Evolutionary conservation across 2,113 vertebrate genomes (phyloP).

Genomic region (Heloderma charlesbogerti): DNA sequence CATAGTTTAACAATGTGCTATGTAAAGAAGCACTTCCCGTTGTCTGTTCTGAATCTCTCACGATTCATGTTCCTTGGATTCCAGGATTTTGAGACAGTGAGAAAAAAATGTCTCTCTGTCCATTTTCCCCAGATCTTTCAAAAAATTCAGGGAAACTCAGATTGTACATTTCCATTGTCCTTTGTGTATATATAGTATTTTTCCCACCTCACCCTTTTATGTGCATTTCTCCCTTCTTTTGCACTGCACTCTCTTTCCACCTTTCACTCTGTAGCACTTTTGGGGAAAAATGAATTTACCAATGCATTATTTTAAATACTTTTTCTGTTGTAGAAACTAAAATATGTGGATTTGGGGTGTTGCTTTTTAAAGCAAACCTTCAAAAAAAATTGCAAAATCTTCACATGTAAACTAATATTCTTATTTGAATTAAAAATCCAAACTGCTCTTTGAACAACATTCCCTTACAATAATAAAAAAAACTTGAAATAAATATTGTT

Average conservation of each 20-base stretch:
- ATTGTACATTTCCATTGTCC: background rate
- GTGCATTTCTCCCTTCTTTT: background rate
- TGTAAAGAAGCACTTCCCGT: too few relatives aligned
- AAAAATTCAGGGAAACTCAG: background rate
- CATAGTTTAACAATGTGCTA: too few relatives aligned
- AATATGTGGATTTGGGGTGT: background rate
- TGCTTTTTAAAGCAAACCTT: background rate
- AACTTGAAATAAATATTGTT: slow-evolving; percentile 20
- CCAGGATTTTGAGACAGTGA: too few relatives aligned
- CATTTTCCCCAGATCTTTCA: background rate
- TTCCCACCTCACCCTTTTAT: background rate
- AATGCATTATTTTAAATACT: background rate
- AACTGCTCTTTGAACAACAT: slow-evolving; percentile 43
- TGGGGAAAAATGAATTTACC: too few relatives aligned
- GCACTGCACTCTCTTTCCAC: background rate
- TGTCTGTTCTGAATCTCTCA: too few relatives aligned
- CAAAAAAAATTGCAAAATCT: slow-evolving; percentile 14
- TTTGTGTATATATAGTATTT: background rate
- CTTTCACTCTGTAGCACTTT: background rate
- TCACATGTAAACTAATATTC: background rate
- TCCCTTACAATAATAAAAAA: slow-evolving; percentile 42
- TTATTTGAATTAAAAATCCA: slow-evolving; percentile 32
- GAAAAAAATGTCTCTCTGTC: too few relatives aligned
- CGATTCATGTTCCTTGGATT: too few relatives aligned
- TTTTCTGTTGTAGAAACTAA: background rate